Base-by-base conservation (phyloP, 2,888 invertebrate species). In the Mythimna vitellina region DNA sequence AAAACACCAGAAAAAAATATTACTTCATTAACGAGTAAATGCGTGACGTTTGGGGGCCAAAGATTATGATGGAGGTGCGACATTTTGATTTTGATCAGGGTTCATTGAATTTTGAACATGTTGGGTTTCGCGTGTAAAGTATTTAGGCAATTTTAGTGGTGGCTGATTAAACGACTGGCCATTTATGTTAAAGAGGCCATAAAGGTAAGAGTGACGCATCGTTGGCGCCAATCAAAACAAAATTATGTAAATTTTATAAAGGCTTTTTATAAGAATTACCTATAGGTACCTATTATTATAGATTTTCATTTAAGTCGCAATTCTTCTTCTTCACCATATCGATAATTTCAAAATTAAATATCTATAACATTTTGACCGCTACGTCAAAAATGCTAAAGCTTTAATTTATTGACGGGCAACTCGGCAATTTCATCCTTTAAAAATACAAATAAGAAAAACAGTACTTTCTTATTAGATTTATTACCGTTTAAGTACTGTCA, bases 21-120 rank as follows among this genome's bases (percentile, higher is more conserved):
- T 83, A 91, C 91, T 93, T 94, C 93, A 93, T 94, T 94, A 94
- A 92, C 91, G 89, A 92, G 82, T 76, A 76, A 81, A 86, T 84
- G 77, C 81, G 90, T 93, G 93, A 94, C 93, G 93, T 89, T 84
- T 73, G 57, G 74, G 76, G 54, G 78, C 58, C 91, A 92, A 84
- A 91, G 92, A 92, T 85, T 85, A 89, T 83, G 72, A 72, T 64
- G 58, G n/a, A 58, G 86, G 69, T 10, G 62, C 46, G 80, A 82
- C 73, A 53, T 51, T 68, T 67, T 57, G 58, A 68, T 72, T 73
- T 32, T 51, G 51, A 53, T 72, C 29, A 22, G 25, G 29, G 42
- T 65, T 58, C 22, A 75, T 60, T 60, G 57, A 51, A 53, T 53
- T 46, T 57, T 58, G 22, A 63, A 35, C 62, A 35, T 53, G 51